Conservation (phyloP, 2,113 vertebrate genomes). For the Centropus unirufus region DNA sequence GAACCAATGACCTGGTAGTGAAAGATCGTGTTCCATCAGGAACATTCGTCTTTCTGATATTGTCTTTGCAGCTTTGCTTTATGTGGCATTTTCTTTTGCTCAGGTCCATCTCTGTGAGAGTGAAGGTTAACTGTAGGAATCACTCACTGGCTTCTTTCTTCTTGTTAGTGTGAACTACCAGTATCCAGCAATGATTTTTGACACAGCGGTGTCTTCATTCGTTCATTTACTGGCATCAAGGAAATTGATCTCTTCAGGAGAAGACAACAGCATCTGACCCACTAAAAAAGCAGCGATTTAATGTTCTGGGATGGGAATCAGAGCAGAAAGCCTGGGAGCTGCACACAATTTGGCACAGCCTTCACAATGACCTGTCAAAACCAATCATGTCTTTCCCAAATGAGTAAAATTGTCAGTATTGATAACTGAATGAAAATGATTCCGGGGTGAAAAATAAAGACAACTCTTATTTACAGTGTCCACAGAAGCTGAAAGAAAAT, state of each 20-base stretch:
- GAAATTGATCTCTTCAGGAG: slow-evolving; percentile 22
- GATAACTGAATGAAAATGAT: background rate
- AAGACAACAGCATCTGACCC: background rate
- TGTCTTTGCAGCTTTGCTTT: background rate
- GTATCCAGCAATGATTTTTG: background rate
- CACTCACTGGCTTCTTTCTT: background rate
- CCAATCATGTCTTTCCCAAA: background rate
- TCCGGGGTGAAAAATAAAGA: background rate
- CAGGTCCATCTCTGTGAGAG: background rate
- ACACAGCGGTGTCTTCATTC: background rate
- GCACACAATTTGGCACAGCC: background rate
- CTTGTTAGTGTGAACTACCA: background rate
- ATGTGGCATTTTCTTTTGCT: background rate
- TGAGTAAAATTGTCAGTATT: background rate
- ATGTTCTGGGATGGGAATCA: background rate
- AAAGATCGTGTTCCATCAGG: background rate
- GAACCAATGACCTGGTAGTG: background rate
- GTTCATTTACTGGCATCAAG: background rate
- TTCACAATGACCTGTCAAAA: background rate
- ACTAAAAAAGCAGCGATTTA: background rate
- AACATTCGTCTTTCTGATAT: background rate
- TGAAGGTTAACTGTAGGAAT: slow-evolving; percentile 31
- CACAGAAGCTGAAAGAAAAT: background rate
- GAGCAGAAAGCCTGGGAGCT: background rate
- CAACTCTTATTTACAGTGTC: background rate